Evolutionary conservation across 1,140 invertebrate genomes (phyloP), one percentile per base, ranked within the genome.

Genomic region (Chrysoperla carnea): DNA sequence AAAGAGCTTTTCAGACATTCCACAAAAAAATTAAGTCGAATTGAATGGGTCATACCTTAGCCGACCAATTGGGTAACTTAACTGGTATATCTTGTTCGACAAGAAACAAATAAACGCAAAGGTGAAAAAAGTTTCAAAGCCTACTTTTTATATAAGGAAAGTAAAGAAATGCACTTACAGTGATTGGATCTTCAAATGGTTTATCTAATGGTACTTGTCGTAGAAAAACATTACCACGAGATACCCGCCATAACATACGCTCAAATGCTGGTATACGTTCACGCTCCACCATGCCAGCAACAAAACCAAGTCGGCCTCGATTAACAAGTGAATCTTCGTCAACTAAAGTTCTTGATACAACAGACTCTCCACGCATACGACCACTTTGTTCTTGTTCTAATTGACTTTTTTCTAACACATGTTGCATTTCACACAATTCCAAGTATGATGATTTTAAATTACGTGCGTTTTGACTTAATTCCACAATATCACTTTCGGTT

Each of bases 161-260:
- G n/a, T n/a, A n/a, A 23, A 2, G 17, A 23, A 23, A 23, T 23
- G 2, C 17, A 55, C 69, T 68, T 67, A 90, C 88, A 41, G 87
- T 86, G 12, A 75, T 70, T 6, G 90, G 88, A 66, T 97, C 93
- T 59, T 93, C 90, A 1, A 98, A 58, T 0, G 88, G 78, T 39
- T 78, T 73, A 39, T 88, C 83, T 39, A 92, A 74, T 51, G 89
- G 84, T 11, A 86, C 81, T 52, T 89, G 83, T 38, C 88, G 73
- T 8, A 98, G 62, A 59, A 97, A 97, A 13, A 86, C 81, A 58
- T 86, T 86, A 38, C 83, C 93, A 51, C 92, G 74, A 36, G 91
- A 96, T 17, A 93, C 92, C 50, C 93, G 75, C 93, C 93, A 98
- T 46, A 99, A 57, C 83, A 98, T 92, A 40, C 92, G 72, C 60